phyloP scores from a whole-genome alignment of 2,113 vertebrate species.

The Raja brachyura region DNA sequence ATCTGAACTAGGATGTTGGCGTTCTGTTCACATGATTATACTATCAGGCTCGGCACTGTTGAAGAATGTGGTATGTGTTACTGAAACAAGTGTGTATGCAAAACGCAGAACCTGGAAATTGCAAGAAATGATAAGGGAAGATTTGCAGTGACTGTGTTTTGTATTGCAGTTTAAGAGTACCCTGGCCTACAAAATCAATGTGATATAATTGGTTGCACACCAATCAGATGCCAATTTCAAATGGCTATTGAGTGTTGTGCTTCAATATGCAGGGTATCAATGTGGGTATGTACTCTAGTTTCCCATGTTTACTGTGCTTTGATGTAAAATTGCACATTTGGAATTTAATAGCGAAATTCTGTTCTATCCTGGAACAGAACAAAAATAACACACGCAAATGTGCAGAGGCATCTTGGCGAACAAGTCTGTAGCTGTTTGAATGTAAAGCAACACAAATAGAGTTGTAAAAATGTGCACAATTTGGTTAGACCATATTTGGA shows the following conservation, averaged over 20 bases:
- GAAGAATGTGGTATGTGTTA: neutral
- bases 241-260: neutral
- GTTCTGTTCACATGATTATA: neutral
- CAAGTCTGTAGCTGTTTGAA: too few species aligned
- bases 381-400: neutral
- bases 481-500: too few species aligned
- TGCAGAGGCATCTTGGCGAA: too few species aligned
- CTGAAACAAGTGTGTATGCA: neutral
- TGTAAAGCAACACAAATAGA: too few species aligned
- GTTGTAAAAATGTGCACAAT: too few species aligned
- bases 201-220: neutral
- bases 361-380: neutral
- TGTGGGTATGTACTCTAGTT: neutral
- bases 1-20: neutral
- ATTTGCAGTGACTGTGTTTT: neutral
- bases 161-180: neutral
- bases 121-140: neutral
- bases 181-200: neutral
- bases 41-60: neutral
- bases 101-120: neutral
- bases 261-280: neutral
- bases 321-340: neutral
- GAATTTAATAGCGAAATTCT: neutral
- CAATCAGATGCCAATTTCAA: neutral
- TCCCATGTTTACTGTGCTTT: neutral